Evolutionary conservation across 1,140 invertebrate genomes (phyloP).

Genomic region (Brachionus rubens): DNA sequence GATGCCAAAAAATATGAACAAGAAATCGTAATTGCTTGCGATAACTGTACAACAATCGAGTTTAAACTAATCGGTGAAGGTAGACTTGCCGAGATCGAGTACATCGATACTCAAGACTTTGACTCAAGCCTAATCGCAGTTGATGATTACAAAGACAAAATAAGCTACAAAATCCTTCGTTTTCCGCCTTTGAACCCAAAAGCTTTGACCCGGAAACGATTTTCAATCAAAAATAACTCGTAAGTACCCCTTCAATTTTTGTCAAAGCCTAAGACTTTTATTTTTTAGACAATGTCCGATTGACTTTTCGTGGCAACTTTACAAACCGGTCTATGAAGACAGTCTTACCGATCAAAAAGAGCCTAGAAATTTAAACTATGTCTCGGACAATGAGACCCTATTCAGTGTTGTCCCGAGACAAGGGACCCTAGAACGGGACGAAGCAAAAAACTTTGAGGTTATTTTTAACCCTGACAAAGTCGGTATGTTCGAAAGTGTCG

Average conservation of each 20-base stretch:
- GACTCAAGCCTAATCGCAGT: neutral
- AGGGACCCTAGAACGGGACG: conserved; percentile 40
- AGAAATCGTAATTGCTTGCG: conserved; percentile 57
- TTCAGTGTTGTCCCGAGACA: conserved; percentile 17
- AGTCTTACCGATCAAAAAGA: neutral
- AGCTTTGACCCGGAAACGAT: neutral
- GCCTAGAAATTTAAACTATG: neutral
- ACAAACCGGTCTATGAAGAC: conserved; percentile 16
- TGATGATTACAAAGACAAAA: conserved; percentile 32
- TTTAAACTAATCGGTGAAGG: conserved; percentile 55
- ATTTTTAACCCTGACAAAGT: conserved; percentile 45
- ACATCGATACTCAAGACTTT: conserved; percentile 1
- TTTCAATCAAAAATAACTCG: conserved; percentile 31
- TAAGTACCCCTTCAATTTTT: neutral
- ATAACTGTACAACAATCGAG: conserved; percentile 59
- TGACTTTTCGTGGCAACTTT: conserved; percentile 42
- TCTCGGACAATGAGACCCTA: neutral
- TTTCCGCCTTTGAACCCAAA: conserved; percentile 21
- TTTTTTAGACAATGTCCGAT: conserved; percentile 20
- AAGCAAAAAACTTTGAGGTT: conserved; percentile 44
- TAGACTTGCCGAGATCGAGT: conserved; percentile 31
- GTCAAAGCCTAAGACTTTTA: too few relatives aligned
- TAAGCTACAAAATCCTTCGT: conserved; percentile 11
- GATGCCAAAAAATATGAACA: conserved; percentile 50
- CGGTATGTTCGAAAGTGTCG: conserved; percentile 53